Base-by-base conservation (phyloP, 2,797 vertebrate genomes). In the Hirundo rustica region DNA sequence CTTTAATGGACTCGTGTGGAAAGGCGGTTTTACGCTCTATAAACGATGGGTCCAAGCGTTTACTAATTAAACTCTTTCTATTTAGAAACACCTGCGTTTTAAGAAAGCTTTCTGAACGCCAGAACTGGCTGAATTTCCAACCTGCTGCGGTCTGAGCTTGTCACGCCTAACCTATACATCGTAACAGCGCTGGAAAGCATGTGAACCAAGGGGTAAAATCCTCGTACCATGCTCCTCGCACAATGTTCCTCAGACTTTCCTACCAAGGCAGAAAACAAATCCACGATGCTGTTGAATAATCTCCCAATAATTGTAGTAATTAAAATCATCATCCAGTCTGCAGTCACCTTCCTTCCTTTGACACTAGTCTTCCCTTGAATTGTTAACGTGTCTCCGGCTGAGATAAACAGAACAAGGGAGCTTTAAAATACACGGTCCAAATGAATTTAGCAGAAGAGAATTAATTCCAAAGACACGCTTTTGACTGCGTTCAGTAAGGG, bases 251-350 rank as follows among this genome's bases (percentile, higher is more conserved):
- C 92, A 96, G 95, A 94, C 96, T 96, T 96, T 90, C 93, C 90
- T 67, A 93, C 92, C 91, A 80, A 95, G 94, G 95, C 97, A 96
- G 95, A 96, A 97, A 97, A 97, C 97, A 97, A 96, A 97, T 88
- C 97, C 62, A 72, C 74, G 96, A 93, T 96, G 97, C 96, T 96
- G 97, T 95, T 95, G 97, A 98, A 98, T 97, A 98, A 98, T 97
- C 97, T 97, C 83, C 92, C 97, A 97, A 97, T 98, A 98, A 98
- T 97, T 98, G 97, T 97, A 96, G 98, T 97, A 97, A 98, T 98
- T 98, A 98, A 98, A 98, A 97, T 97, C 97, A 98, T 98, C 97
- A 97, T 70, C 93, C 93, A 91, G 96, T 93, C 97, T 96, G 95
- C 97, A 97, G 97, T 95, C 97, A 97, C 98, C 97, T 98, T 97